Evolutionary conservation across 2,888 invertebrate species (phyloP).

Genomic region (Caenorhabditis sp.): DNA sequence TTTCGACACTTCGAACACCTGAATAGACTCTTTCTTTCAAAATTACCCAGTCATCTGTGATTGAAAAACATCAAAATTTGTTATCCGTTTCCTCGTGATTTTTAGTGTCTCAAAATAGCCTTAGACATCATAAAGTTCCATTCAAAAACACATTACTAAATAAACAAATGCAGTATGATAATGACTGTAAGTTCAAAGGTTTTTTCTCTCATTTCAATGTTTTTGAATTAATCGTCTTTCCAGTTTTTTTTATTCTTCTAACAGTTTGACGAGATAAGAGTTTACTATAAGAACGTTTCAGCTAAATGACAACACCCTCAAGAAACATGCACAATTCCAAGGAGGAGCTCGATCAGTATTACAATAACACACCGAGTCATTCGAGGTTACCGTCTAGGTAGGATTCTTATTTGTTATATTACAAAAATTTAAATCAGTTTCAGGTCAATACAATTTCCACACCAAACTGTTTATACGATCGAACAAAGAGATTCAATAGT

Average conservation of each 20-base stretch:
- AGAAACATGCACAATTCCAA: constrained; percentile 31
- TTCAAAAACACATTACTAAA: no score
- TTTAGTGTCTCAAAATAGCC: no score
- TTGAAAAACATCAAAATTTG: no score
- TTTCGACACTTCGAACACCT: no score
- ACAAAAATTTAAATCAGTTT: neutral
- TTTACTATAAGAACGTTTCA: constrained; percentile 13
- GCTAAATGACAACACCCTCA: constrained; percentile 5
- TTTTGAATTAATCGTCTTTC: constrained; percentile 2
- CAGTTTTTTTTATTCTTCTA: neutral
- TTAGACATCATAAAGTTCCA: no score
- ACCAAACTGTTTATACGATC: constrained; percentile 21
- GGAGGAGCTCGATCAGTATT: constrained; percentile 22
- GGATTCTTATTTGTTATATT: neutral
- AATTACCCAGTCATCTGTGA: no score
- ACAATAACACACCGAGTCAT: constrained; percentile 5
- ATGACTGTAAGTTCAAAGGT: neutral
- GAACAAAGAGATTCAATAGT: constrained; percentile 8
- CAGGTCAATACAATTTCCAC: constrained; percentile 24
- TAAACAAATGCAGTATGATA: no score
- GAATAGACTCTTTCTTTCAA: no score
- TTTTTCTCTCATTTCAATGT: constrained; percentile 5
- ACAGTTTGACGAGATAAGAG: neutral
- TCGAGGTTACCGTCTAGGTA: constrained; percentile 4
- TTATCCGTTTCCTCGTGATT: no score